phyloP scores from a whole-genome alignment of 1,140 invertebrate genomes.

The Sogatella furcifera region DNA sequence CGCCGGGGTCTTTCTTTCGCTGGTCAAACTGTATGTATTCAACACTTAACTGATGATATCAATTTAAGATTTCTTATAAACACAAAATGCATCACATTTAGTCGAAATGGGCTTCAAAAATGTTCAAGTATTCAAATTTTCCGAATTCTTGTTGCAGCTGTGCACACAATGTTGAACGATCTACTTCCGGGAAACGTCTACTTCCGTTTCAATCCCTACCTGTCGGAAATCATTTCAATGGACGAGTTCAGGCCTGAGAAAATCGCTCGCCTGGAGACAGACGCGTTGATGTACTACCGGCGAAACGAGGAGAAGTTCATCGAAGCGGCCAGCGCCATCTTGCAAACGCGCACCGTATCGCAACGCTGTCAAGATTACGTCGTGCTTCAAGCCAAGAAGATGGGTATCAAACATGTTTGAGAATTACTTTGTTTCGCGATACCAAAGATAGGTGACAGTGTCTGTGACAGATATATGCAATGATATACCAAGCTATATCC shows the following conservation, averaged over 20 bases:
- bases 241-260: slow-evolving; percentile 69
- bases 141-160: slow-evolving; percentile 40
- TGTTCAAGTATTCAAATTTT: neutral
- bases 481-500: no score
- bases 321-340: slow-evolving; percentile 39
- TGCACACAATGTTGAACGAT: slow-evolving; percentile 73
- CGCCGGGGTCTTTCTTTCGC: no score
- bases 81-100: no score
- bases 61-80: no score
- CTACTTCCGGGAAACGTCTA: slow-evolving; percentile 67
- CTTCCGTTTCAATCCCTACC: slow-evolving; percentile 83
- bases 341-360: slow-evolving; percentile 31
- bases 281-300: slow-evolving; percentile 62
- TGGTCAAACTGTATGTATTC: no score
- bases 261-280: slow-evolving; percentile 45
- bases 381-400: slow-evolving; percentile 28
- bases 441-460: no score
- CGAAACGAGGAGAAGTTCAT: slow-evolving; percentile 66
- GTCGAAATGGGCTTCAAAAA: no score
- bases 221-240: slow-evolving; percentile 69
- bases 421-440: neutral
- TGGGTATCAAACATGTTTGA: slow-evolving; percentile 17
- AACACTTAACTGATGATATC: no score
- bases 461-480: no score
- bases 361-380: slow-evolving; percentile 40